Percentiles rank a stretch among this genome's conserved stretches.
phyloP scores from a whole-genome alignment of 2,797 vertebrate species.

The Crenuchus spilurus region DNA sequence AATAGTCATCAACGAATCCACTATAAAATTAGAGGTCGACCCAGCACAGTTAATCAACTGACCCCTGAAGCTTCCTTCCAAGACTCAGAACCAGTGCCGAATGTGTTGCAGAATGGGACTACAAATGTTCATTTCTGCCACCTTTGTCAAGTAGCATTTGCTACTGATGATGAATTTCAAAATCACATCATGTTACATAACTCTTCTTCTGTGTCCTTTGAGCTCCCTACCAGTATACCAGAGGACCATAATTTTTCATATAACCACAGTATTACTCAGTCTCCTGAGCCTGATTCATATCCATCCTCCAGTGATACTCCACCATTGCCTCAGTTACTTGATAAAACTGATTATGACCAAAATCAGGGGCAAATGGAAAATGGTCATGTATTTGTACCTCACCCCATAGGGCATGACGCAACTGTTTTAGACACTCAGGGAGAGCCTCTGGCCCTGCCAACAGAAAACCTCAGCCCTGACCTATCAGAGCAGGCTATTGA shows the following conservation, averaged over 20 bases:
- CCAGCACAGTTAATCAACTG: slow-evolving; percentile 37
- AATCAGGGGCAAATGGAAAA: slow-evolving; percentile 61
- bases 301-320: slow-evolving; percentile 68
- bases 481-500: slow-evolving; percentile 54
- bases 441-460: slow-evolving; percentile 58
- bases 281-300: slow-evolving; percentile 72
- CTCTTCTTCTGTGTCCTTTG: slow-evolving; percentile 74
- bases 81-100: slow-evolving; percentile 51
- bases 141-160: slow-evolving; percentile 78
- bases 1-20: slow-evolving; percentile 88
- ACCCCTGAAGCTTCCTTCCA: slow-evolving; percentile 43
- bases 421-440: slow-evolving; percentile 68
- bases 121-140: slow-evolving; percentile 72
- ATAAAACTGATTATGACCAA: slow-evolving; percentile 68
- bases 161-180: slow-evolving; percentile 78
- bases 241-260: slow-evolving; percentile 73
- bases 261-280: slow-evolving; percentile 71
- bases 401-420: slow-evolving; percentile 65
- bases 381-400: slow-evolving; percentile 73
- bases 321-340: slow-evolving; percentile 62
- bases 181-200: slow-evolving; percentile 83
- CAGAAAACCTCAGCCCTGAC: slow-evolving; percentile 52
- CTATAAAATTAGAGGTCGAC: slow-evolving; percentile 63
- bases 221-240: slow-evolving; percentile 64
- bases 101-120: slow-evolving; percentile 67